Percentiles rank a stretch among this genome's conserved stretches.
These are phyloP conservation scores for Castor canadensis DNA, from an alignment of 2,113 vertebrate species.

Conservation along the genomic window DNA sequence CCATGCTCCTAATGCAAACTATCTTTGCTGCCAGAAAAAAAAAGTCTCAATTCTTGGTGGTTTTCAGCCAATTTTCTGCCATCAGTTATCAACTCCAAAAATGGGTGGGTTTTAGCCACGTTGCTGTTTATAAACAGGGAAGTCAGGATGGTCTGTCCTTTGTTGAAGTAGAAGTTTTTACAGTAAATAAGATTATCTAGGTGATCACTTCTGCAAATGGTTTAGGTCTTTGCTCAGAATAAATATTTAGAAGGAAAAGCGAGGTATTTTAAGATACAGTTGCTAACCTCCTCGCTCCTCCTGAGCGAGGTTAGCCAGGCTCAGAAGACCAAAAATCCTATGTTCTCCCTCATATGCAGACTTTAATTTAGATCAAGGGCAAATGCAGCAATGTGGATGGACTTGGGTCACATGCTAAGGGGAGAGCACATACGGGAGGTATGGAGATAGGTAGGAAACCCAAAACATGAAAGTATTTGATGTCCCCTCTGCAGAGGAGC, in stretches of 20 bases:
- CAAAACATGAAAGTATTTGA: too few species aligned
- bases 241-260: not conserved
- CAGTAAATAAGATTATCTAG: not conserved
- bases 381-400: too few species aligned
- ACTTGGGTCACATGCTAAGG: too few species aligned
- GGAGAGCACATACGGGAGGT: too few species aligned
- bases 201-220: not conserved
- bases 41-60: too few species aligned
- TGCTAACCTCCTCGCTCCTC: too few species aligned
- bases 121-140: not conserved
- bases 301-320: too few species aligned
- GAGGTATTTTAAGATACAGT: not conserved
- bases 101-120: not conserved
- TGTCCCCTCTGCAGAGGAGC: too few species aligned
- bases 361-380: too few species aligned
- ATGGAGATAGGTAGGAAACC: too few species aligned
- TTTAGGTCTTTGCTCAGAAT: not conserved
- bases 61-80: not conserved
- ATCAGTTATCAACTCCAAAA: not conserved
- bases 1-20: accelerated
- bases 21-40: not conserved
- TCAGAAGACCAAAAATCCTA: too few species aligned
- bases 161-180: not conserved
- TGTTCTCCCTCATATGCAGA: too few species aligned
- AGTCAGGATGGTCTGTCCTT: not conserved